These are phyloP conservation scores for Leptopilina myrica DNA, from an alignment of 2,888 invertebrate genomes.

Conservation along the genomic window DNA sequence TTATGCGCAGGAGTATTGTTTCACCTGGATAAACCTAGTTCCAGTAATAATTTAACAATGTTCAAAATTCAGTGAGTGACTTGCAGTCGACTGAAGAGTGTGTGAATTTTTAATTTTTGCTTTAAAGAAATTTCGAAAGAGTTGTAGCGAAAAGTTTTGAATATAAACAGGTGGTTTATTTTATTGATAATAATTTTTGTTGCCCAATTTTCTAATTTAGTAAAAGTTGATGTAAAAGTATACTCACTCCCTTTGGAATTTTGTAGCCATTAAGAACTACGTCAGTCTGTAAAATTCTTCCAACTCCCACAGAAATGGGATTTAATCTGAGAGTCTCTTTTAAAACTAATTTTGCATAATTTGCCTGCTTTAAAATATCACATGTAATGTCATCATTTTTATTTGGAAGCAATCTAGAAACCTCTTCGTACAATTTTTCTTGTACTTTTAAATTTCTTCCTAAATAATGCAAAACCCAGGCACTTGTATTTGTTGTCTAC, in stretches of 20 bases:
- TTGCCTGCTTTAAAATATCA: constrained; percentile 81
- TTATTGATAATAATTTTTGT: not conserved
- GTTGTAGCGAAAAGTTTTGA: too few species aligned
- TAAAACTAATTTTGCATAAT: constrained; percentile 87
- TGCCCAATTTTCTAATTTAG: too few species aligned
- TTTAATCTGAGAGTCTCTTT: constrained; percentile 91
- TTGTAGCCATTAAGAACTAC: constrained; percentile 84
- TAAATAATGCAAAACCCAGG: constrained; percentile 89
- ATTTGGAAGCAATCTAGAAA: constrained; percentile 79
- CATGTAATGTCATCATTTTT: constrained; percentile 79
- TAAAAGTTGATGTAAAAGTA: constrained; percentile 15
- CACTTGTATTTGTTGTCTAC: constrained; percentile 87
- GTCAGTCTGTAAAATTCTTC: constrained; percentile 85
- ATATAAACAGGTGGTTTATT: not conserved
- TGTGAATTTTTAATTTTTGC: too few species aligned
- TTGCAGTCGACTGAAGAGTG: too few species aligned
- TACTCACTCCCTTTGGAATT: constrained; percentile 86
- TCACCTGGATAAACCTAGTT: too few species aligned
- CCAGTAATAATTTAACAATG: too few species aligned
- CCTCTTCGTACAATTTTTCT: constrained; percentile 83
- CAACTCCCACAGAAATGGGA: constrained; percentile 91
- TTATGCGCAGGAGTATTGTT: too few species aligned
- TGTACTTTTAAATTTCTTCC: constrained; percentile 84
- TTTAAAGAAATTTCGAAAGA: too few species aligned
- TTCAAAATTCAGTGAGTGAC: too few species aligned